These are phyloP conservation scores for Serilophus lunatus DNA, from an alignment of 2,113 vertebrate species.

Conservation along the genomic window DNA sequence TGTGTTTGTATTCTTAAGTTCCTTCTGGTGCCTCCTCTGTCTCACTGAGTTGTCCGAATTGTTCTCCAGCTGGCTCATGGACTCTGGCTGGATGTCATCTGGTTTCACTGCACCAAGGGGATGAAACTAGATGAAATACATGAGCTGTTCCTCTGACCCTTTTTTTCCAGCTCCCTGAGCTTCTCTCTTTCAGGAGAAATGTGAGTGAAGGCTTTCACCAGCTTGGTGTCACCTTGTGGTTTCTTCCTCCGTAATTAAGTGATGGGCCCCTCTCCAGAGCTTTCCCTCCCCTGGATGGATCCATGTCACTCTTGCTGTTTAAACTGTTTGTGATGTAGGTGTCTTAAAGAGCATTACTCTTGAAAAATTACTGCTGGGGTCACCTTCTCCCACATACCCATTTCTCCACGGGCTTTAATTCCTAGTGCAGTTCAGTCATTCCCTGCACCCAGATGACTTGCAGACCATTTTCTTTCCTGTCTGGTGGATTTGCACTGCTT, in stretches of 20 bases:
- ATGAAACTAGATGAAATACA: neutral
- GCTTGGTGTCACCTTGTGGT: neutral
- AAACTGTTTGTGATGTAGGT: neutral
- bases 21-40: neutral
- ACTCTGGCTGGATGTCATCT: neutral
- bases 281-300: neutral
- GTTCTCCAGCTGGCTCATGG: neutral
- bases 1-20: neutral
- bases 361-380: neutral
- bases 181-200: neutral
- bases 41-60: neutral
- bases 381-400: neutral
- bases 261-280: neutral
- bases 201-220: neutral
- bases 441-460: neutral
- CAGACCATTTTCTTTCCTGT: neutral
- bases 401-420: neutral
- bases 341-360: neutral
- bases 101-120: neutral
- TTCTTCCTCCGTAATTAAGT: neutral
- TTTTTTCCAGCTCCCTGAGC: neutral
- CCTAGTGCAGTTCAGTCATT: neutral
- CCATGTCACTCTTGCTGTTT: neutral
- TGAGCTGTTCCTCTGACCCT: neutral
- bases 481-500: neutral